Evolutionary conservation across 92 coral and sea anemone species (phyloP), one percentile per base, ranked within the genome.

Genomic region (Zoanthus solanderi): DNA sequence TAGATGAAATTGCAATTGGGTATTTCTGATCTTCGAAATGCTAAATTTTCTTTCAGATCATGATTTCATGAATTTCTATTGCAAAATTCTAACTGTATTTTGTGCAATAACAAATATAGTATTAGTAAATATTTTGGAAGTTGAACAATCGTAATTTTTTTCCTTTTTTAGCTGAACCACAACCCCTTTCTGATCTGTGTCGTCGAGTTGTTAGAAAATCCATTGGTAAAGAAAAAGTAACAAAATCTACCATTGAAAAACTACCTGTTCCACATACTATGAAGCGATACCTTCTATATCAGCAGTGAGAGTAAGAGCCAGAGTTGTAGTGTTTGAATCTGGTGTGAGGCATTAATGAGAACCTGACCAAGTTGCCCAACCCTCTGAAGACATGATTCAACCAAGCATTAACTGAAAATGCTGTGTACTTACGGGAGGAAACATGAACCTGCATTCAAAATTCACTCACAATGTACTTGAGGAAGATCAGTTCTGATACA

Each of bases 151-250:
- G 23, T 29, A 14, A 18, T 11, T 5, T 74, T 23, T 53, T 76
- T n/a, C 85, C 5, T 32, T 0, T 92, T 84, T 6, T 86, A 97
- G 99, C 99, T 88, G 99, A 97, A 90, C 99, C 99, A 9, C 99
- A 97, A 73, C 99, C 98, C 18, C 79, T 97, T 75, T 92, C 90
- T 88, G 99, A 97, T 76, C 91, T 97, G 16, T 97, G 99, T 76
- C 92, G 99, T 12, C 96, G 99, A 47, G 92, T 93, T 52, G 96
- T 97, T 60, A 92, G 99, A 52, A 97, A 97, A 90, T 97, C 99
- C 2, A 89, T 97, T 85, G 99, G 99, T 46, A 97, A 97, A 91
- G 98, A 97, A 72, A 90, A 96, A 30, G 89, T 97, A 71, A 92
- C 95, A 0, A 97, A 97, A 83, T 87, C 90, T 34, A 97, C 95